Evolutionary conservation across 2,888 invertebrate species (phyloP), one percentile per base, ranked within the genome.

Genomic region (Antheraea yamamai): DNA sequence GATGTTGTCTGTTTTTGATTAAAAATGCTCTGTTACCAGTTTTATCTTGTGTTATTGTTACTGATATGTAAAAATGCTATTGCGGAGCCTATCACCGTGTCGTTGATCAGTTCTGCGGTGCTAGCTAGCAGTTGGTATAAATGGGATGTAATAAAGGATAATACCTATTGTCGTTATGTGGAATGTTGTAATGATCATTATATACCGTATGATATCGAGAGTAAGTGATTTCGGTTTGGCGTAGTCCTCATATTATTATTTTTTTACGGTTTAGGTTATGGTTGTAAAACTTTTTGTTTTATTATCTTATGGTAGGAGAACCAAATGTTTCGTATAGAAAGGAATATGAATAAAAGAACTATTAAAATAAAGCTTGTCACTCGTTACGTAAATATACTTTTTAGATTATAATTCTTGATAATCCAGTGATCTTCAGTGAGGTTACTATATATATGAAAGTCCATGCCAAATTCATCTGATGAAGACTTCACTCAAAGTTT

Each of bases 101-200:
- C 89, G 23, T 8, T 91, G 68, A 58, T 93, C 74, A 86, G 92
- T 20, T 81, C 88, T 70, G 88, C 88, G 30, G 74, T 88, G 35
- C 18, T 88, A 10, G 87, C 89, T 23, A 84, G 92, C 74, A 85
- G 91, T 51, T 92, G 88, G 88, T 91, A 87, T 77, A 91, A 90
- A 79, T 94, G 93, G 92, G 87, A 91, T 79, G 81, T 81, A 4
- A 76, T 95, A 76, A 92, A 92, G 83, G 91, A 93, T 73, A 88
- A 93, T 76, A 93, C 94, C 14, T 75, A 89, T 77, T 96, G 97
- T 82, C 90, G 86, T 55, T 89, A 92, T 30, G 83, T 79, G 26
- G 97, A 97, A 88, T 97, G 97, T 82, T 97, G 97, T 84, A 94
- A 92, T 81, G 88, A 94, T 23, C 84, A 92, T 2, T 92, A 95